Percentiles rank a stretch among this genome's conserved stretches.
Evolutionary conservation across 1,140 invertebrate species (phyloP).

Genomic region (Cherax quadricarinatus): DNA sequence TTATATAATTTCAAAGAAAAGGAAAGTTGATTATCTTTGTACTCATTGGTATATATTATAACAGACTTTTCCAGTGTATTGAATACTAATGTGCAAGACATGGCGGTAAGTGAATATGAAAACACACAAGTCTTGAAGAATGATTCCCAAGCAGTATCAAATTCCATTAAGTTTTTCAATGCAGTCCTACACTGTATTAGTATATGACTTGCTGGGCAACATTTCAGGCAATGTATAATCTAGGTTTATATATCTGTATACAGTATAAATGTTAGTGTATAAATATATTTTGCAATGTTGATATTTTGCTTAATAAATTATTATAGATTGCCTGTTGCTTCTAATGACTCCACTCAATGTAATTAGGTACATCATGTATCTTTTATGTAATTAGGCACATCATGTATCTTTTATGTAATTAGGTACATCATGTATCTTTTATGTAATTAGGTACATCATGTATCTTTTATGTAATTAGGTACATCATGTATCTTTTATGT

Average conservation of each 20-base stretch:
- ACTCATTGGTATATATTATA: not conserved
- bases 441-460: no score
- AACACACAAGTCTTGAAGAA: not conserved
- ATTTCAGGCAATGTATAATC: not conserved
- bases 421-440: no score
- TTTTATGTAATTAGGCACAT: no score
- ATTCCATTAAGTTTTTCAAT: not conserved
- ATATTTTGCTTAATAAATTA: conserved; percentile 18
- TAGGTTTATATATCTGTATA: not conserved
- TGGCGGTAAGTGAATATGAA: not conserved
- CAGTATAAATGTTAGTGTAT: not conserved
- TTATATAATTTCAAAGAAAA: not conserved
- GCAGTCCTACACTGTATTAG: not conserved
- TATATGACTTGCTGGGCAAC: not conserved
- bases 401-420: no score
- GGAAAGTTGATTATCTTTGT: not conserved
- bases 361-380: no score
- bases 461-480: no score
- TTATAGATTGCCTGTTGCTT: not conserved
- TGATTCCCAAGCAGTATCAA: not conserved
- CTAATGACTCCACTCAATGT: not conserved
- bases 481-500: no score
- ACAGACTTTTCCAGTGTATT: not conserved
- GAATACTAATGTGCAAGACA: not conserved
- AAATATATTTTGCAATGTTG: conserved; percentile 20